Evolutionary conservation across 2,113 vertebrate species (phyloP), one percentile per base, ranked within the genome.

Genomic region (Scolopax mira): DNA sequence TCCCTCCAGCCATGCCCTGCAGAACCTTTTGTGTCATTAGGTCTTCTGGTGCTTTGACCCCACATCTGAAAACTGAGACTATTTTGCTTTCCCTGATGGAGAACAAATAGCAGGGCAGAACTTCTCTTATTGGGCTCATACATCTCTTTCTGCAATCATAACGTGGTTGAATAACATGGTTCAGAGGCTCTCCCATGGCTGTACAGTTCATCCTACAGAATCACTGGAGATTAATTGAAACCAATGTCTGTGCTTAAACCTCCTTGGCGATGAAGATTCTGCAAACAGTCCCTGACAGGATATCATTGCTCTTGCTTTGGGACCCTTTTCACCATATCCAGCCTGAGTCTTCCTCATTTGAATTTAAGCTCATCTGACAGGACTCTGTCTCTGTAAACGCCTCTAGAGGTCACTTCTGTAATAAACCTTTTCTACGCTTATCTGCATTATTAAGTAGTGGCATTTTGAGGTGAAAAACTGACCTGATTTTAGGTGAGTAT

Each of bases 1-100:
- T 54, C 23, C 18, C 10, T 51, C 52, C 24, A 27, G 19, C 33
- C 2, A 0, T 49, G 64, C 41, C 57, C 51, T 24, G 31, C 16
- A 37, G 57, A 60, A 49, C 6, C 0, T 0, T 19, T 17, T 24
- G 17, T 9, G 61, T 17, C 25, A 6, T 17, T 65, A 0, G 0
- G 25, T 61, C 57, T 60, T 4, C 33, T 25, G 7, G 25, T 44
- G 62, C 62, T 79, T 69, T 60, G 31, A 46, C 23, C 37, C 39
- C 4, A 3, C 12, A 41, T 51, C 24, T 88, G 62, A 74, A 77
- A 90, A 71, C 22, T 10, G 27, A 58, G 28, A 31, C 9, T 24
- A 5, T n/a, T 90, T 52, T 52, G n/a, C 7, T 74, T 78, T 37
- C 13, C 41, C 35, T 13, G 16, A 11, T 33, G 51, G 75, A 46